phyloP scores from a whole-genome alignment of 2,113 vertebrate genomes.

The Antechinus stuartii region DNA sequence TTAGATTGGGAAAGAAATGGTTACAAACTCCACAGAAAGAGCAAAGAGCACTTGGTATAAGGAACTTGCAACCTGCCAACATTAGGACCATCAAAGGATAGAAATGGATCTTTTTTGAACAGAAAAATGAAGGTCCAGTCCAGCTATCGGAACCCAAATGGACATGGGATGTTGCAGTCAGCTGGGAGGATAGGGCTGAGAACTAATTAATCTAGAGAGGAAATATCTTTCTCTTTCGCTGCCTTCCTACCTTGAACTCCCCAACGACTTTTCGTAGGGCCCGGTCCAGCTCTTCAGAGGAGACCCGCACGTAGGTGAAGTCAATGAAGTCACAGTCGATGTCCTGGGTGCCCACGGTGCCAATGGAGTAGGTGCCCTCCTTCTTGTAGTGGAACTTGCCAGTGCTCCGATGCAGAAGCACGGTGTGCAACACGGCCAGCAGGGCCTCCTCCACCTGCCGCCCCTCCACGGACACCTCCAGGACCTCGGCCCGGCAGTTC shows the following conservation, averaged over 20 bases:
- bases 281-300: conserved; percentile 96
- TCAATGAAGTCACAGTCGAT: conserved; percentile 98
- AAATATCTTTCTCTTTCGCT: neutral
- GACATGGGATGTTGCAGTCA: neutral
- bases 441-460: conserved; percentile 97
- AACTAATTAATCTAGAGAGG: neutral
- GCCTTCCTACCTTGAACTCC: conserved; percentile 92
- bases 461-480: conserved; percentile 96
- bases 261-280: conserved; percentile 93
- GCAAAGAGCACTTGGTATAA: neutral
- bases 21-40: neutral
- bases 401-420: conserved; percentile 96
- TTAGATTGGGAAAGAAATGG: neutral
- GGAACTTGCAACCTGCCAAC: neutral
- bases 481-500: conserved; percentile 97
- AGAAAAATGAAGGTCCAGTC: neutral
- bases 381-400: conserved; percentile 99
- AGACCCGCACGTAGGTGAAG: conserved; percentile 94
- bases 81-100: neutral
- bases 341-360: conserved; percentile 95
- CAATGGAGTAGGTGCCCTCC: conserved; percentile 98
- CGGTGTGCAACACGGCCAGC: conserved; percentile 93
- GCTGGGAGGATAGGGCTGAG: neutral
- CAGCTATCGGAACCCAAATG: neutral
- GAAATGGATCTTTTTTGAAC: neutral